Evolutionary conservation across 1,140 invertebrate genomes (phyloP).

Genomic region (Phymorhynchus buccinoides): DNA sequence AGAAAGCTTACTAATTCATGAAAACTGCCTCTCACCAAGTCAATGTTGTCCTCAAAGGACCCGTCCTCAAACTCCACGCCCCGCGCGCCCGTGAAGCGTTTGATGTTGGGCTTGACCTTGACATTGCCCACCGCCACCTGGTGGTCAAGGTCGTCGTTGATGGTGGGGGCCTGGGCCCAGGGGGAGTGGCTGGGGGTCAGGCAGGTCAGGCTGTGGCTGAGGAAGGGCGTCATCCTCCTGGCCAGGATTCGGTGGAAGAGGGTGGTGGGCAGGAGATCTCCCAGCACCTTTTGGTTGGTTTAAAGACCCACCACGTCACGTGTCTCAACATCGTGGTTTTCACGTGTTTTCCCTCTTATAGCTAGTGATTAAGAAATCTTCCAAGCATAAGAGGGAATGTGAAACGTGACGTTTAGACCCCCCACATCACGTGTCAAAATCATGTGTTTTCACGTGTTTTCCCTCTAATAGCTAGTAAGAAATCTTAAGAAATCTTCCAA

Average conservation of each 20-base stretch:
- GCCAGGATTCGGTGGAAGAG: background rate
- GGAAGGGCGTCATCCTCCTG: constrained; percentile 48
- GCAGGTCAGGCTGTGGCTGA: constrained; percentile 73
- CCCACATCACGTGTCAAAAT: too few species aligned
- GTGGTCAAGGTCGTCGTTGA: constrained; percentile 76
- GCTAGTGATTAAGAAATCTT: too few species aligned
- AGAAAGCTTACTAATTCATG: too few species aligned
- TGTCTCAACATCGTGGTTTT: too few species aligned
- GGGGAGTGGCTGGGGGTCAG: constrained; percentile 74
- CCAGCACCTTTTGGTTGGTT: too few species aligned
- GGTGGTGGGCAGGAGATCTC: background rate
- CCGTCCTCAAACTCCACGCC: constrained; percentile 73
- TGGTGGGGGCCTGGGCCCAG: constrained; percentile 74
- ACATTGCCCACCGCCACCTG: constrained; percentile 73
- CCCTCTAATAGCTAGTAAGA: too few species aligned
- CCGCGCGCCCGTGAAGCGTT: constrained; percentile 64
- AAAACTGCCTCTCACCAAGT: constrained; percentile 47
- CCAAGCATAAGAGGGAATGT: too few species aligned
- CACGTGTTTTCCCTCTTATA: too few species aligned
- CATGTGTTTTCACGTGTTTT: too few species aligned
- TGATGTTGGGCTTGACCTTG: constrained; percentile 70
- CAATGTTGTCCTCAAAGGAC: constrained; percentile 61
- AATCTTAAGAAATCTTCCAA: too few species aligned
- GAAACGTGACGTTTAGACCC: too few species aligned
- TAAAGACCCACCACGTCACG: too few species aligned